phyloP scores from a whole-genome alignment of 2,888 invertebrate genomes.

The Hypercompe scribonia region DNA sequence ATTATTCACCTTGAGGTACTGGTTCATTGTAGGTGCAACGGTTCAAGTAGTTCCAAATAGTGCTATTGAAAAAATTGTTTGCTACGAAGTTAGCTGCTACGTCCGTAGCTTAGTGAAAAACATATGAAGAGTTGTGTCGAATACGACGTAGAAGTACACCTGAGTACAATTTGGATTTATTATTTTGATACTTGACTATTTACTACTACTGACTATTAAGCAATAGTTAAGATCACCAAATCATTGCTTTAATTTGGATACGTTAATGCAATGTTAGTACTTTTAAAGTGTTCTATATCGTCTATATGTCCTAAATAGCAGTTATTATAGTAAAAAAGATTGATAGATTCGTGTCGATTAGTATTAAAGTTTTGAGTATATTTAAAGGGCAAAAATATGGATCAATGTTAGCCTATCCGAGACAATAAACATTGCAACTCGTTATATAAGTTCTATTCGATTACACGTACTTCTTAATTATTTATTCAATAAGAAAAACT shows the following conservation, averaged over 20 bases:
- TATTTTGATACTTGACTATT: conserved; percentile 40
- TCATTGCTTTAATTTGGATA: no score
- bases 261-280: no score
- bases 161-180: conserved; percentile 15
- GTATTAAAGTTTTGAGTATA: not conserved
- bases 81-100: conserved; percentile 23
- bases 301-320: not conserved
- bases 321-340: not conserved
- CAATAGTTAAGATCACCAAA: no score
- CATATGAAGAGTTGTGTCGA: conserved; percentile 37
- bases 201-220: no score
- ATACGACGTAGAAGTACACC: conserved; percentile 45
- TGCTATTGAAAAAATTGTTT: conserved; percentile 1
- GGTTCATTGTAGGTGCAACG: conserved; percentile 7
- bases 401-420: not conserved
- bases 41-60: conserved; percentile 25
- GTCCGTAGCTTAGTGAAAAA: conserved; percentile 28
- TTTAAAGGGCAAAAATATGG: not conserved
- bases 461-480: not conserved
- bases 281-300: no score
- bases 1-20: conserved; percentile 11
- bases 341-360: not conserved
- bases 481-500: not conserved
- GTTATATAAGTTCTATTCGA: not conserved
- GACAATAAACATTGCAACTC: not conserved